Percentiles rank a stretch among this genome's conserved stretches.
Conservation (phyloP, 2,888 invertebrate species). For the Drosophila mimica region DNA sequence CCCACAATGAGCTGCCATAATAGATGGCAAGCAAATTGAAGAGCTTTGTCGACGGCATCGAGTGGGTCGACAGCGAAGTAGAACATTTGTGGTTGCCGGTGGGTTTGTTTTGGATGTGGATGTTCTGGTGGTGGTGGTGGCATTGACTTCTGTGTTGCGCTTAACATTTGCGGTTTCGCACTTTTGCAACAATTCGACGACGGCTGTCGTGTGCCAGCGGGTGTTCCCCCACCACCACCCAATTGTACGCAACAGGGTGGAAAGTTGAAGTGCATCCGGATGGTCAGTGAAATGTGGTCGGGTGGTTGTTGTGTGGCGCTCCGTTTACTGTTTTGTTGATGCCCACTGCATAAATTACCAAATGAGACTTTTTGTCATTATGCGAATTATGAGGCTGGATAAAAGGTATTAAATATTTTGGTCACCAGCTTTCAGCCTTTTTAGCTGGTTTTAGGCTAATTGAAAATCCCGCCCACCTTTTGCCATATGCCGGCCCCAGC, state of each 20-base stretch:
- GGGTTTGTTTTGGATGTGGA: conserved; percentile 37
- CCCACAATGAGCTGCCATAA: conserved; percentile 83
- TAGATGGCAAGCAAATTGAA: conserved; percentile 83
- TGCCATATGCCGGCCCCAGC: conserved; percentile 32
- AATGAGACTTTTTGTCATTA: conserved; percentile 81
- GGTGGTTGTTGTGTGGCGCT: conserved; percentile 13
- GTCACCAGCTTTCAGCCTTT: conserved; percentile 49
- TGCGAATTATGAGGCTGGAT: conserved; percentile 81
- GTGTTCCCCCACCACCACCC: conserved; percentile 15
- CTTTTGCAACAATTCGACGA: conserved; percentile 79
- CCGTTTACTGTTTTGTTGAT: conserved; percentile 64
- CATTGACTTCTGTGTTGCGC: conserved; percentile 82
- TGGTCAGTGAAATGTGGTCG: conserved; percentile 68
- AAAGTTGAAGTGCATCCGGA: conserved; percentile 82
- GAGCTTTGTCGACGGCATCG: conserved; percentile 72
- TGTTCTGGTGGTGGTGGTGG: conserved; percentile 31
- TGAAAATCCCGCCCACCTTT: conserved; percentile 62
- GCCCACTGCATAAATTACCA: conserved; percentile 74
- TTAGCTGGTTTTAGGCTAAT: conserved; percentile 78
- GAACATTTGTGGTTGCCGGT: conserved; percentile 64
- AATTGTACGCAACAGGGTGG: conserved; percentile 84
- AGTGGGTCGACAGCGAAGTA: conserved; percentile 39
- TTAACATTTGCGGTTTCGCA: conserved; percentile 84
- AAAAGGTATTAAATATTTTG: conserved; percentile 82
- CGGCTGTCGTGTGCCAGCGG: conserved; percentile 56